phyloP scores from a whole-genome alignment of 53 echinoderm and acorn worm species.

The Hippasteria phrygiana region DNA sequence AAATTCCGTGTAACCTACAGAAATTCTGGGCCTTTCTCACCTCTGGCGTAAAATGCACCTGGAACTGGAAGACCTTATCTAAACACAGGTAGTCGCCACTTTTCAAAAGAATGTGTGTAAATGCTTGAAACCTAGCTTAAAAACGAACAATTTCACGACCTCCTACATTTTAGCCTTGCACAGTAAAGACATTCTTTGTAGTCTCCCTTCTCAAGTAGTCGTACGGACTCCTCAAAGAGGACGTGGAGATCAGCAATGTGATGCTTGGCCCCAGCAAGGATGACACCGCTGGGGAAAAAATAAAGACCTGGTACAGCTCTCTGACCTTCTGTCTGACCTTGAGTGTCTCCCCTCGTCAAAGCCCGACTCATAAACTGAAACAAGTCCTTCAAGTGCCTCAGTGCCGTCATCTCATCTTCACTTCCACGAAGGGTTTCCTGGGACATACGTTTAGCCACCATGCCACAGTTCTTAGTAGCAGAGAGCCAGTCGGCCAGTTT shows the following conservation, averaged over 20 bases:
- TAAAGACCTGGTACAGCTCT: neutral
- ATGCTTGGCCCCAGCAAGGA: neutral
- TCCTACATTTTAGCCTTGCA: too few species aligned
- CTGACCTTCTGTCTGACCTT: conserved; percentile 1
- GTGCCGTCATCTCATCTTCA: neutral
- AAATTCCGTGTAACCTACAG: too few species aligned
- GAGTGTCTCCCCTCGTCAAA: neutral
- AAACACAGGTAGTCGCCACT: too few species aligned
- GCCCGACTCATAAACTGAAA: conserved; percentile 20
- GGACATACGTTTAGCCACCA: neutral
- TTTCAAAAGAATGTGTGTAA: too few species aligned
- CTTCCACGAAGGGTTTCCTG: neutral
- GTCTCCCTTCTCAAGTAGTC: neutral
- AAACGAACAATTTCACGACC: too few species aligned
- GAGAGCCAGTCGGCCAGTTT: neutral
- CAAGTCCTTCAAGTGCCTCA: conserved; percentile 4
- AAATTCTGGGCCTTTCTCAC: too few species aligned
- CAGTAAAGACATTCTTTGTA: conserved; percentile 20
- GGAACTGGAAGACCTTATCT: too few species aligned
- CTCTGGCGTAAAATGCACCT: too few species aligned
- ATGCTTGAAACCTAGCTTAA: too few species aligned
- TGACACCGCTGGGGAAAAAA: neutral
- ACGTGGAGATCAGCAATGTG: conserved; percentile 14
- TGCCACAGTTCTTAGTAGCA: conserved; percentile 45
- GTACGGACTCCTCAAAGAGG: conserved; percentile 43